These are phyloP conservation scores for Dorcus parallelipipedus DNA, from an alignment of 2,888 invertebrate species.

Conservation along the genomic window DNA sequence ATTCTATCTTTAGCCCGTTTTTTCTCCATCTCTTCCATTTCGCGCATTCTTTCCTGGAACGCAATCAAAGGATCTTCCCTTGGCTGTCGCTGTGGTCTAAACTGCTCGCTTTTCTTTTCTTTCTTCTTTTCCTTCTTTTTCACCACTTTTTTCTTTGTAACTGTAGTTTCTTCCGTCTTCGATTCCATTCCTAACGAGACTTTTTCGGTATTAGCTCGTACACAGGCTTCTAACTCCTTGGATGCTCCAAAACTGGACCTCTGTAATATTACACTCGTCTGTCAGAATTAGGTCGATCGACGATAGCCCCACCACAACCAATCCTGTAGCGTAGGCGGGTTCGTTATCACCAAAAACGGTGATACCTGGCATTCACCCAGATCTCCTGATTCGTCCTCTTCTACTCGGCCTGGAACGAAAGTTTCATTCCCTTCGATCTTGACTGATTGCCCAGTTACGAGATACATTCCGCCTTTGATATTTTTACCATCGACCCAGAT, in stretches of 20 bases:
- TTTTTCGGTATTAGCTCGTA: not conserved
- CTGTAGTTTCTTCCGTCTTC: not conserved
- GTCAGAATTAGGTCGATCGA: constrained; percentile 39
- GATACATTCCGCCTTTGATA: constrained; percentile 62
- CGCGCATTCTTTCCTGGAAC: constrained; percentile 22
- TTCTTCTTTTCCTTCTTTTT: constrained; percentile 32
- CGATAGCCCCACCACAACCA: constrained; percentile 58
- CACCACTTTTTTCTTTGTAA: constrained; percentile 25
- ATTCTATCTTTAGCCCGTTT: constrained; percentile 41
- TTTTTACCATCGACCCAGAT: constrained; percentile 54
- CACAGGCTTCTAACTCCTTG: not conserved
- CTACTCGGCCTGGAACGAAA: constrained; percentile 66
- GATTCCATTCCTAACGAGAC: not conserved
- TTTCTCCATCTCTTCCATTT: constrained; percentile 39
- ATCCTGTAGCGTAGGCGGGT: constrained; percentile 74
- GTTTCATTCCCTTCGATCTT: constrained; percentile 53
- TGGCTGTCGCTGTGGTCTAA: constrained; percentile 31
- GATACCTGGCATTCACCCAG: constrained; percentile 75
- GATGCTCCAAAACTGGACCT: constrained; percentile 30
- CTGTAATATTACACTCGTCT: constrained; percentile 44
- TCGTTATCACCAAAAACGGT: constrained; percentile 72
- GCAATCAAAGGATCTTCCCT: constrained; percentile 39
- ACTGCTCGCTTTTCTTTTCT: constrained; percentile 29
- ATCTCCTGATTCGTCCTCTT: constrained; percentile 67
- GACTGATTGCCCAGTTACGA: constrained; percentile 75